phyloP scores from a whole-genome alignment of 2,888 invertebrate species.

The Steromphala cineraria region DNA sequence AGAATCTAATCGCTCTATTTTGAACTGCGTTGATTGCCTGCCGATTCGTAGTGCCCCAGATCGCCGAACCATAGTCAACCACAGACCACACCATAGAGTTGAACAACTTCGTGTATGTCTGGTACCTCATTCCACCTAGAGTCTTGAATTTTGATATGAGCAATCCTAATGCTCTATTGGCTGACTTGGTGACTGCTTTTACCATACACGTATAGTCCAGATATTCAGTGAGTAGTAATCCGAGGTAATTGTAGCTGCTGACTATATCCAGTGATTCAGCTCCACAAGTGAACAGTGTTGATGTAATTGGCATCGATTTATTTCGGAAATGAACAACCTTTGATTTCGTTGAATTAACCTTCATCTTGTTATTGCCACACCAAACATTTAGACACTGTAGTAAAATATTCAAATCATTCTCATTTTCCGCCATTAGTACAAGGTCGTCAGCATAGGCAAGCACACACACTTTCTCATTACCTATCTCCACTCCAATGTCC shows the following conservation, averaged over 20 bases:
- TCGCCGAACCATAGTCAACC: neutral
- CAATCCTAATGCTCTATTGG: neutral
- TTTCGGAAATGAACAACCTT: constrained; percentile 5
- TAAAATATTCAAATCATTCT: neutral
- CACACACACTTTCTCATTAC: neutral
- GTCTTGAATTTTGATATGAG: neutral
- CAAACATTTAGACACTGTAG: neutral
- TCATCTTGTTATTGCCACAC: neutral
- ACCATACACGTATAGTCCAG: neutral
- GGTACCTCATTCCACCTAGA: neutral
- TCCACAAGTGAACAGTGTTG: neutral
- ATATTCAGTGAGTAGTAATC: neutral
- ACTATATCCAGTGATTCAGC: neutral
- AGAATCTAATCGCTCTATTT: neutral
- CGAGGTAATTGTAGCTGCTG: neutral
- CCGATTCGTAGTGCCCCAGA: neutral
- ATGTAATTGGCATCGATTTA: neutral
- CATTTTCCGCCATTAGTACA: neutral
- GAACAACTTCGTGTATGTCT: neutral
- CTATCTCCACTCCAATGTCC: neutral
- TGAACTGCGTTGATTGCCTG: neutral
- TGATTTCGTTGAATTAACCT: neutral
- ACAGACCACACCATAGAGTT: neutral
- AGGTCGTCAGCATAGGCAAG: neutral
- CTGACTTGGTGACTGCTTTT: neutral